Conservation (phyloP, 1,140 invertebrate species). For the Coboldia fuscipes region DNA sequence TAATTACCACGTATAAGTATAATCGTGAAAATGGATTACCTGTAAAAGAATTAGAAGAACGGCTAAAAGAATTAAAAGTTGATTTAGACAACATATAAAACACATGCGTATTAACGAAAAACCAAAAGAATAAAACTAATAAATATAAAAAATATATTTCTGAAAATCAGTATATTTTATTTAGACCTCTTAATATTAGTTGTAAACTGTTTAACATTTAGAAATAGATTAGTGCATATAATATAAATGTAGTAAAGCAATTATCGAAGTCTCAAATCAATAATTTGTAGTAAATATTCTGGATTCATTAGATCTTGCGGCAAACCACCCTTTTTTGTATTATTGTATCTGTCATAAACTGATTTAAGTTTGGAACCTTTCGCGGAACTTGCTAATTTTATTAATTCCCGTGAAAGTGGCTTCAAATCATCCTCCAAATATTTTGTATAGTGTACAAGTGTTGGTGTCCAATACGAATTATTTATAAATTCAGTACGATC, state of each 20-base stretch:
- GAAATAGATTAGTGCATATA: no score
- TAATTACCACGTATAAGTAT: background rate
- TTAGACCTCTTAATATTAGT: no score
- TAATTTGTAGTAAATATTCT: no score
- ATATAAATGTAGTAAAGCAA: no score
- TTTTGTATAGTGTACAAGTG: constrained; percentile 35
- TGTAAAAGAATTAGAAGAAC: background rate
- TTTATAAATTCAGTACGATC: constrained; percentile 14
- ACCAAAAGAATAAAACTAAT: no score
- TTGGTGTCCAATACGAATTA: constrained; percentile 32
- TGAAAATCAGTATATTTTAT: no score
- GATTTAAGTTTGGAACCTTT: constrained; percentile 34
- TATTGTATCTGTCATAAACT: constrained; percentile 34
- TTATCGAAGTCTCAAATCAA: no score
- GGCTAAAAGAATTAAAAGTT: background rate
- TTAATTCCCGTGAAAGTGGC: constrained; percentile 33
- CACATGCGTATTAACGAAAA: no score
- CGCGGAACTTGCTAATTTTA: constrained; percentile 28
- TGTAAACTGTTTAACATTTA: no score
- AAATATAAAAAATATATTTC: no score
- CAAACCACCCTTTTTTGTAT: background rate
- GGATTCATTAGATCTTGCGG: no score
- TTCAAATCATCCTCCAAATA: constrained; percentile 31
- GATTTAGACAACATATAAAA: no score
- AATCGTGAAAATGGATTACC: background rate